These are phyloP conservation scores for Coremacera marginata DNA, from an alignment of 2,888 invertebrate species.

Conservation along the genomic window DNA sequence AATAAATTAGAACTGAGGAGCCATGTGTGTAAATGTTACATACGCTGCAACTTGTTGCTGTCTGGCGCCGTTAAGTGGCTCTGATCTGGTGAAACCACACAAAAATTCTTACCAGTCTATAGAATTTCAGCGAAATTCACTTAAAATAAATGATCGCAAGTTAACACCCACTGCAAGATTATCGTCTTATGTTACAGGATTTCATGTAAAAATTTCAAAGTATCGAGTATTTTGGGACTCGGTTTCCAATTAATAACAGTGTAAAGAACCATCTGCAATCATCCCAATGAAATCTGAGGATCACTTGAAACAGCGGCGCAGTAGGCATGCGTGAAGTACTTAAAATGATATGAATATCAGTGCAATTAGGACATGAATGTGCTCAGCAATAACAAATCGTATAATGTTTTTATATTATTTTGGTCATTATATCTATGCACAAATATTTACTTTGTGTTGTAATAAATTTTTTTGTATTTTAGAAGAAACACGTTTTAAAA, in stretches of 20 bases:
- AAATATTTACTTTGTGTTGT: no score
- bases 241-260: constrained; percentile 2
- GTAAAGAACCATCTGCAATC: neutral
- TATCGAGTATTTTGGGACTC: neutral
- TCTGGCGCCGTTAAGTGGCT: constrained; percentile 34
- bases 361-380: constrained; percentile 7
- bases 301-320: neutral
- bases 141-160: constrained; percentile 60
- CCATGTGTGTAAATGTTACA: neutral
- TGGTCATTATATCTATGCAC: no score
- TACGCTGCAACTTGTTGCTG: neutral
- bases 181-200: constrained; percentile 19
- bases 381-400: constrained; percentile 41
- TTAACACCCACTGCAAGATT: constrained; percentile 60
- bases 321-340: constrained; percentile 4
- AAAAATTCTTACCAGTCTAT: neutral
- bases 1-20: no score
- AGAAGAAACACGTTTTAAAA: no score
- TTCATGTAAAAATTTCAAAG: neutral
- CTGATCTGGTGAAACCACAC: constrained; percentile 34
- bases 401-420: constrained; percentile 44
- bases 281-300: neutral
- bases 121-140: neutral
- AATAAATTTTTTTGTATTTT: no score
- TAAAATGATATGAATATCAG: constrained; percentile 9